Evolutionary conservation across 1,140 invertebrate genomes (phyloP).

Genomic region (Trialeurodes vaporariorum): DNA sequence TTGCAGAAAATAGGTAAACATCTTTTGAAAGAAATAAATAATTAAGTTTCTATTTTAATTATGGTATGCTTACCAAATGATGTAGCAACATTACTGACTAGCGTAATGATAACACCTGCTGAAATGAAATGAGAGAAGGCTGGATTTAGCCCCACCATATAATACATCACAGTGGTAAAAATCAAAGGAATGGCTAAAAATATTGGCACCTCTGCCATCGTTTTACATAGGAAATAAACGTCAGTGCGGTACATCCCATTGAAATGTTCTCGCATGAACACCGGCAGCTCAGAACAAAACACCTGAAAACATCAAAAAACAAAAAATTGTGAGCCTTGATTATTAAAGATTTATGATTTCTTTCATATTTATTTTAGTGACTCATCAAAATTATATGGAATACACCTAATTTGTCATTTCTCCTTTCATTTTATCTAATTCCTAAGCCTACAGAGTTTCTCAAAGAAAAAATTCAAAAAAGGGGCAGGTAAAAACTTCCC

Average conservation of each 20-base stretch:
- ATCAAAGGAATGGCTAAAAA: conserved; percentile 69
- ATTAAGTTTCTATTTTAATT: not conserved
- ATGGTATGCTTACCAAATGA: conserved; percentile 65
- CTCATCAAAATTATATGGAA: not conserved
- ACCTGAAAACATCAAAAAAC: conserved; percentile 53
- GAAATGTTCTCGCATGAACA: conserved; percentile 82
- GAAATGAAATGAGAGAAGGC: conserved; percentile 58
- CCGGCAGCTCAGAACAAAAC: conserved; percentile 80
- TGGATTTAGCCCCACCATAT: conserved; percentile 70
- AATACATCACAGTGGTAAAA: conserved; percentile 78
- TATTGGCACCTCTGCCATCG: conserved; percentile 72
- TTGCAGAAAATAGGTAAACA: too few relatives aligned
- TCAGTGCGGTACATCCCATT: conserved; percentile 88
- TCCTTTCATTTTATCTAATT: too few relatives aligned
- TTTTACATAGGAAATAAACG: conserved; percentile 87
- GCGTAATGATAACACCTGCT: conserved; percentile 54
- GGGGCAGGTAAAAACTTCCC: too few relatives aligned
- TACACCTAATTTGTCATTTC: too few relatives aligned
- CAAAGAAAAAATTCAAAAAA: too few relatives aligned
- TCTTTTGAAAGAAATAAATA: not conserved
- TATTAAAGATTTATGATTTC: not conserved
- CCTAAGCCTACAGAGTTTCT: too few relatives aligned
- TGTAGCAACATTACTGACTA: conserved; percentile 81
- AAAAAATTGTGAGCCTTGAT: conserved; percentile 1
- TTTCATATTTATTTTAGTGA: not conserved